Percentiles rank a stretch among this genome's conserved stretches.
These are phyloP conservation scores for Rhamphomyia laevipes DNA, from an alignment of 2,888 invertebrate species.

Conservation along the genomic window DNA sequence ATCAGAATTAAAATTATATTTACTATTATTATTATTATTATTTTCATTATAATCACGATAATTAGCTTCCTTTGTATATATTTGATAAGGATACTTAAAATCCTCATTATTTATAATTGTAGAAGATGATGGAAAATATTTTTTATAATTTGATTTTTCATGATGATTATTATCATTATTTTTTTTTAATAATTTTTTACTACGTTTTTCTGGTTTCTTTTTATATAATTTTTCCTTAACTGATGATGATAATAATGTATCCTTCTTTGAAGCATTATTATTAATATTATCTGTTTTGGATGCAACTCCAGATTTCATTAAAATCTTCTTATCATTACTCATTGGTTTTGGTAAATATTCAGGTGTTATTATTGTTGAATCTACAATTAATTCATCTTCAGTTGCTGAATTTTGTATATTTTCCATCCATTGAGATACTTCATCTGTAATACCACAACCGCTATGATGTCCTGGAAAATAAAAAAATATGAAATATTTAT, in stretches of 20 bases:
- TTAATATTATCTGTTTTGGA: not conserved
- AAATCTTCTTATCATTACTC: conserved; percentile 8
- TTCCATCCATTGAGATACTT: conserved; percentile 87
- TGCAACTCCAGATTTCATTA: conserved; percentile 6
- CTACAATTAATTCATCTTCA: conserved; percentile 40
- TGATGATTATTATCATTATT: conserved; percentile 15
- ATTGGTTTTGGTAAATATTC: conserved; percentile 15
- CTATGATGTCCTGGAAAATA: conserved; percentile 56
- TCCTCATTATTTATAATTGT: conserved; percentile 18
- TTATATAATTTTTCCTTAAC: not conserved
- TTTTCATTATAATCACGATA: not conserved
- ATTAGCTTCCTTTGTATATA: conserved; percentile 70
- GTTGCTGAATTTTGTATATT: conserved; percentile 68
- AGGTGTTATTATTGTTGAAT: conserved; percentile 19
- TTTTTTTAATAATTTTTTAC: conserved; percentile 25
- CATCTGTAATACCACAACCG: conserved; percentile 81
- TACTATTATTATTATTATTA: not conserved
- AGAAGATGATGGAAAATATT: not conserved
- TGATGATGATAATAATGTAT: conserved; percentile 8
- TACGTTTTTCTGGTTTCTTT: conserved; percentile 7
- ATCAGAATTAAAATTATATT: not conserved
- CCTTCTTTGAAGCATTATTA: no score
- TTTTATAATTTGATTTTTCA: not conserved
- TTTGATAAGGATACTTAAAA: conserved; percentile 49
- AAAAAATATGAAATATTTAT: not conserved